Conservation (phyloP, 53 echinoderm and acorn worm species). For the Zoroaster sp. region DNA sequence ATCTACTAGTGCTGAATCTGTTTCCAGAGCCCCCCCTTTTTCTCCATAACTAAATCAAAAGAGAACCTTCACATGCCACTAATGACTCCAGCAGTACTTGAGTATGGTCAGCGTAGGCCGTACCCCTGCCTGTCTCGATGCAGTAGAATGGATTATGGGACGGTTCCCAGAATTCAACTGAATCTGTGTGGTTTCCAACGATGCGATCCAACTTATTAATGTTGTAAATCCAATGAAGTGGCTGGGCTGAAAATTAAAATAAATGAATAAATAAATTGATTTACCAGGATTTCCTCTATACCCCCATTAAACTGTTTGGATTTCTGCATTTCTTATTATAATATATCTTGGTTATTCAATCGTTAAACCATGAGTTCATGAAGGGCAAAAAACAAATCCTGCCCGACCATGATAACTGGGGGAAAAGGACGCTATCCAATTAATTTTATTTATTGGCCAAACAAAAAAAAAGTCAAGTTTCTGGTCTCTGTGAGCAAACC, state of each 20-base stretch:
- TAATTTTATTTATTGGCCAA: too few species aligned
- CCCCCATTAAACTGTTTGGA: neutral
- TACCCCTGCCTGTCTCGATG: slow-evolving; percentile 66
- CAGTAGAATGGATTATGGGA: slow-evolving; percentile 69
- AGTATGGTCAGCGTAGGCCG: slow-evolving; percentile 60
- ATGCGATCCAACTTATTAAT: slow-evolving; percentile 47
- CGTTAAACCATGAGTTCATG: too few species aligned
- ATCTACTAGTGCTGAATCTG: too few species aligned
- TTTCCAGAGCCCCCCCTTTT: too few species aligned
- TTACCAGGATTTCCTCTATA: neutral
- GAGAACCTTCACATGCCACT: slow-evolving; percentile 52
- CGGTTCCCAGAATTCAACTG: slow-evolving; percentile 76
- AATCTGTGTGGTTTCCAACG: slow-evolving; percentile 10
- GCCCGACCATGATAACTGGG: too few species aligned
- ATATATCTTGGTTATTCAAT: too few species aligned
- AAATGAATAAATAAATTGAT: neutral
- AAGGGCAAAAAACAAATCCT: too few species aligned
- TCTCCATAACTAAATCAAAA: too few species aligned
- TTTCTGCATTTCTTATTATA: neutral
- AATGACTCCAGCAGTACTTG: slow-evolving; percentile 63
- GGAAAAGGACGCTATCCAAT: neutral
- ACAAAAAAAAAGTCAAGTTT: too few species aligned
- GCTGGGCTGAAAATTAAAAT: slow-evolving; percentile 45
- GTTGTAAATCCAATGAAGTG: slow-evolving; percentile 81
- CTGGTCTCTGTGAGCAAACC: too few species aligned